These are phyloP conservation scores for Vanessa atalanta DNA, from an alignment of 1,140 invertebrate genomes.

Conservation along the genomic window DNA sequence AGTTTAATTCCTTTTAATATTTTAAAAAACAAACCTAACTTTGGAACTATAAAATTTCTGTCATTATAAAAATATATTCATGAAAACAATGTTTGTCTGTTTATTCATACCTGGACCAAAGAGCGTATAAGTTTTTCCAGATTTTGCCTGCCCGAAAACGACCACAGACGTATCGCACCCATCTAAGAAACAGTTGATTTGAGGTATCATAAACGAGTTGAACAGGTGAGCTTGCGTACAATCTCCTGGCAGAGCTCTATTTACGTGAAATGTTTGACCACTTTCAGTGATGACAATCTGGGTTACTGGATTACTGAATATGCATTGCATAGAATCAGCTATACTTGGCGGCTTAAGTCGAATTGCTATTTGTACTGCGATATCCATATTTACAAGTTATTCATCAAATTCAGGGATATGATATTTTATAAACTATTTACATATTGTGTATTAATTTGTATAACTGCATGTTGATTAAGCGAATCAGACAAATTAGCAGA, in stretches of 20 bases:
- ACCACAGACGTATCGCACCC: constrained; percentile 88
- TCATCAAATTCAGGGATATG: neutral
- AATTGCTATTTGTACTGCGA: constrained; percentile 83
- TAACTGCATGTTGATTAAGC: no score
- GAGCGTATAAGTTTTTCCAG: constrained; percentile 90
- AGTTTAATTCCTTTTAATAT: no score
- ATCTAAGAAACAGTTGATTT: constrained; percentile 84
- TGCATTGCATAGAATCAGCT: constrained; percentile 77
- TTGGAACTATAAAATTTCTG: no score
- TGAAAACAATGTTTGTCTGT: neutral
- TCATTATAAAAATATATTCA: no score
- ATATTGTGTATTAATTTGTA: neutral
- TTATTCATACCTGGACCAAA: constrained; percentile 83
- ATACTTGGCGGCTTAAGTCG: constrained; percentile 78
- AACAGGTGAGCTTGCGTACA: constrained; percentile 76
- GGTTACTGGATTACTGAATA: constrained; percentile 79
- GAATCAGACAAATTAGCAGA: no score
- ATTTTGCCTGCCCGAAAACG: constrained; percentile 88
- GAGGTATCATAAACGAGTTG: constrained; percentile 73
- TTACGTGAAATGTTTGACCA: constrained; percentile 82
- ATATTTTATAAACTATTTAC: neutral
- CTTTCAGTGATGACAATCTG: constrained; percentile 81
- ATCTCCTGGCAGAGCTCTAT: constrained; percentile 82
- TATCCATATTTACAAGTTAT: constrained; percentile 73
- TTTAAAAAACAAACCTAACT: no score